Percentiles rank a stretch among this genome's conserved stretches.
Evolutionary conservation across 2,797 vertebrate genomes (phyloP).

Genomic region (Eulemur mongoz): DNA sequence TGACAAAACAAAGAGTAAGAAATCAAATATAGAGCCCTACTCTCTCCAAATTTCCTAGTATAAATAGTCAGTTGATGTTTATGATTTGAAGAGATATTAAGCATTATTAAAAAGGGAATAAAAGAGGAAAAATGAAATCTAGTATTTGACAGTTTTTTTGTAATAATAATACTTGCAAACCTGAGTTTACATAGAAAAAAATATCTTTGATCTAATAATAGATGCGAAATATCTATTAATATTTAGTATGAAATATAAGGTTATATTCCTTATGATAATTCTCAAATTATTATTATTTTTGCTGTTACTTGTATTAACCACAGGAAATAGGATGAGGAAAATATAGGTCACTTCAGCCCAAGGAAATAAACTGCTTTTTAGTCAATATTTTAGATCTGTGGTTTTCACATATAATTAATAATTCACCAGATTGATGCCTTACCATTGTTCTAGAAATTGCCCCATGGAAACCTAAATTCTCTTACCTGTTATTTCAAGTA

Average conservation of each 20-base stretch:
- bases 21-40: slow-evolving; percentile 19
- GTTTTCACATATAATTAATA: slow-evolving; percentile 45
- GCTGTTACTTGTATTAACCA: background rate
- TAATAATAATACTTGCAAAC: background rate
- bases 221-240: background rate
- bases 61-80: background rate
- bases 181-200: background rate
- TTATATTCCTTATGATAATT: slow-evolving; percentile 17
- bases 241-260: background rate
- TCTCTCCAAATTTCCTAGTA: background rate
- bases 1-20: background rate
- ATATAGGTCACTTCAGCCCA: background rate
- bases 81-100: background rate
- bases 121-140: background rate
- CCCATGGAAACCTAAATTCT: background rate
- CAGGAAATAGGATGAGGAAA: background rate
- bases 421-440: background rate
- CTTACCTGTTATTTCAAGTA: slow-evolving; percentile 32
- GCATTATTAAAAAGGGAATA: background rate
- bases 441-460: background rate
- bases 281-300: background rate
- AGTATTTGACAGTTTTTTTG: background rate
- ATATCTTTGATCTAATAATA: background rate
- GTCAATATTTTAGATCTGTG: slow-evolving; percentile 15
- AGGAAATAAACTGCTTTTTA: background rate